Evolutionary conservation across 2,888 invertebrate genomes (phyloP), one percentile per base, ranked within the genome.

Genomic region (Eilema depressum): DNA sequence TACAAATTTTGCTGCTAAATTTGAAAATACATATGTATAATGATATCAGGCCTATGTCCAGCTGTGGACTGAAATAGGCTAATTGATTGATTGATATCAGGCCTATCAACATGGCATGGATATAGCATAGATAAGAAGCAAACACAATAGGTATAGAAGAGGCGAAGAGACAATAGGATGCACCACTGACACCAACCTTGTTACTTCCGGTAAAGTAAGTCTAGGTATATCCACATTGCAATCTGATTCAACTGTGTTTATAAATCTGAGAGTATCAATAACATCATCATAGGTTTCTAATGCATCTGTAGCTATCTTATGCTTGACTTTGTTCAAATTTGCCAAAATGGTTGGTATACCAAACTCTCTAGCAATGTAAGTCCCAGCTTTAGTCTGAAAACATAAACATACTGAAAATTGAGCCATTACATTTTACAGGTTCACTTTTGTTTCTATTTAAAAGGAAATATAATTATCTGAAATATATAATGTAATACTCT

Each of bases 341-440:
- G 86, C 80, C 68, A 95, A 78, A 20, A 96, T 86, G 20, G 86
- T 86, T 53, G 86, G 85, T 56, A 93, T 87, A 11, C 96, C 96
- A 84, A 95, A 89, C 82, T 96, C 96, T 82, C 89, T 94, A 20
- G 92, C 91, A 76, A 96, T 91, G 66, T 93, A 93, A 71, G 88
- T 87, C 14, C 96, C 96, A 77, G 93, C 89, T 85, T 96, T 93
- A 59, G 95, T 96, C 96, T 96, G 87, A 81, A 95, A 92, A 63
- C n/a, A 37, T 26, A 25, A 4, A 59, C n/a, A 23, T 33, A 17
- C 11, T 30, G 28, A 20, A 25, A 0, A 26, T 8, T 0, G 2
- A n/a, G 5, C 25, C n/a, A 30, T 61, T 10, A 0, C 20, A 26
- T 4, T 61, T 10, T 3, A 62, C 37, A 1, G n/a, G 11, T n/a